phyloP scores from a whole-genome alignment of 2,888 invertebrate genomes.

The Caenorhabditis sp. region DNA sequence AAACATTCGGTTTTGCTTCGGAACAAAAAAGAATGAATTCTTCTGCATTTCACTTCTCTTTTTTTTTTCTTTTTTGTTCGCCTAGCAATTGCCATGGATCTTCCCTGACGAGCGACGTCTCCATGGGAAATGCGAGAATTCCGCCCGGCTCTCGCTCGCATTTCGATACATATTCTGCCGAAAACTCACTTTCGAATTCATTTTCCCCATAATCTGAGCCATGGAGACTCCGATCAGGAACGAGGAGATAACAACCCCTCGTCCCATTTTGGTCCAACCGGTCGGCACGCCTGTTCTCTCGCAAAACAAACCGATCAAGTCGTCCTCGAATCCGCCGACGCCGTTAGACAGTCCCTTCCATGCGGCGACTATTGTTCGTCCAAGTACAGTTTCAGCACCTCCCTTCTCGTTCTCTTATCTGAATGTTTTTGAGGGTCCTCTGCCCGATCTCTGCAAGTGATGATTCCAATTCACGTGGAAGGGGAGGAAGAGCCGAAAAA shows the following conservation, averaged over 20 bases:
- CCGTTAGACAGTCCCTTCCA: slow-evolving; percentile 34
- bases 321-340: slow-evolving; percentile 33
- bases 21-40: slow-evolving; percentile 18
- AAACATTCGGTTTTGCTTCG: slow-evolving; percentile 28
- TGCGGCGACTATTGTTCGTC: slow-evolving; percentile 5
- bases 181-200: neutral
- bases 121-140: slow-evolving; percentile 5
- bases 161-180: slow-evolving; percentile 8
- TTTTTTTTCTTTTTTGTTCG: neutral
- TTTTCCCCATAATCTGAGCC: slow-evolving; percentile 1
- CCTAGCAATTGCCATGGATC: slow-evolving; percentile 21
- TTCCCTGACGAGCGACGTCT: neutral
- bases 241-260: slow-evolving; percentile 20
- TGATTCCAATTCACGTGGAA: slow-evolving; percentile 43
- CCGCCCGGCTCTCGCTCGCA: slow-evolving; percentile 1
- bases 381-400: slow-evolving; percentile 1
- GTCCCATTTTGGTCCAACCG: slow-evolving; percentile 37
- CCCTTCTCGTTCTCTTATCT: neutral
- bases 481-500: neutral
- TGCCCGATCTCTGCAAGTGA: slow-evolving; percentile 18
- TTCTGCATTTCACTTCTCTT: neutral
- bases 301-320: neutral
- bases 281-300: neutral
- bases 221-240: slow-evolving; percentile 12
- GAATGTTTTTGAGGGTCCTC: no score